Conservation (phyloP, 2,888 invertebrate genomes). For the Luffia ferchaultella region DNA sequence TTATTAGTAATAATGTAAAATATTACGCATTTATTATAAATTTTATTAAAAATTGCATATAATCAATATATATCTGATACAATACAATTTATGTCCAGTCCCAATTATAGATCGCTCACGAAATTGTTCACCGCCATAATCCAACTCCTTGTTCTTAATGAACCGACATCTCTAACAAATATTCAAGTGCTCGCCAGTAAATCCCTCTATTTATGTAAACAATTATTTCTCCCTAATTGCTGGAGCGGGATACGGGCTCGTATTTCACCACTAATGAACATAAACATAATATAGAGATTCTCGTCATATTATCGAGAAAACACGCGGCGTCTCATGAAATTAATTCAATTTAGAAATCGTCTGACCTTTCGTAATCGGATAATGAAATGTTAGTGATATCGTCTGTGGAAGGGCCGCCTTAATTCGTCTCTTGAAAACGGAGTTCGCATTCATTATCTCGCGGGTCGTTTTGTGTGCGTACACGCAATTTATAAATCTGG, state of each 20-base stretch:
- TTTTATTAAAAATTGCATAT: too few species aligned
- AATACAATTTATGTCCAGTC: too few species aligned
- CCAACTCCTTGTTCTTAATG: too few species aligned
- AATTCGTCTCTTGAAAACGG: slow-evolving; percentile 8
- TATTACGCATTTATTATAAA: too few species aligned
- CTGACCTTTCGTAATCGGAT: slow-evolving; percentile 19
- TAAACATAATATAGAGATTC: slow-evolving; percentile 56
- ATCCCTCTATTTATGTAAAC: slow-evolving; percentile 28
- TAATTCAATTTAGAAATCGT: slow-evolving; percentile 29
- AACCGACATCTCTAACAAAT: slow-evolving; percentile 40
- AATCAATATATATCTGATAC: too few species aligned
- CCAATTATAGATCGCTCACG: slow-evolving; percentile 6
- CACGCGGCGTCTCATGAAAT: slow-evolving; percentile 14
- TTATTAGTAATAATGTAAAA: too few species aligned
- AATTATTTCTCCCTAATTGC: slow-evolving; percentile 59
- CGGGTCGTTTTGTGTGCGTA: neutral
- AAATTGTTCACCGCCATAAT: neutral
- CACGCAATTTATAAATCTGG: slow-evolving; percentile 2
- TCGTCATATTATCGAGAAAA: slow-evolving; percentile 21
- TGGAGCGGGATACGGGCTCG: slow-evolving; percentile 32
- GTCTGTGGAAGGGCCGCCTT: neutral
- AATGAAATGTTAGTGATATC: slow-evolving; percentile 6
- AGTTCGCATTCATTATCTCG: slow-evolving; percentile 8
- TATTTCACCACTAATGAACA: slow-evolving; percentile 55
- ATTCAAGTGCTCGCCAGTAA: slow-evolving; percentile 18